These are phyloP conservation scores for Calephelis nemesis DNA, from an alignment of 1,140 invertebrate species.

Conservation along the genomic window DNA sequence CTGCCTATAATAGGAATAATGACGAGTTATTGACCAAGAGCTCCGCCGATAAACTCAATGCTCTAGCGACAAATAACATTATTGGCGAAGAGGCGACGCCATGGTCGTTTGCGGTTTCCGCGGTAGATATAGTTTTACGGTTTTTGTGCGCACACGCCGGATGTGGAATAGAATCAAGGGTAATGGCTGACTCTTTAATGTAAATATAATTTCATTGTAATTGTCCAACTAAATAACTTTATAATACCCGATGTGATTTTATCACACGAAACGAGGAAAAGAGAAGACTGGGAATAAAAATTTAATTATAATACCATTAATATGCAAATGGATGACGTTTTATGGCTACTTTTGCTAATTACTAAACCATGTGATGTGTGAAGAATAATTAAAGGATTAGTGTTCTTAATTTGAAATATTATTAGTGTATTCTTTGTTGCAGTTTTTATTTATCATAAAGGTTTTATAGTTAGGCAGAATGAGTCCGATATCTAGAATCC, in stretches of 20 bases:
- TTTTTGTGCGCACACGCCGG: conserved; percentile 62
- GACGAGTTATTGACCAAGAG: conserved; percentile 3
- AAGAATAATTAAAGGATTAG: too few relatives aligned
- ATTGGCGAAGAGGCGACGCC: conserved; percentile 45
- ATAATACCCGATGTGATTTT: background rate
- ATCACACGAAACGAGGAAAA: too few relatives aligned
- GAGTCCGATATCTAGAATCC: too few relatives aligned
- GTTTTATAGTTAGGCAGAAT: too few relatives aligned
- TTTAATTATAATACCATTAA: too few relatives aligned
- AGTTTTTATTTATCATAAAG: too few relatives aligned
- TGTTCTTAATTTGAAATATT: too few relatives aligned
- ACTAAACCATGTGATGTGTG: too few relatives aligned
- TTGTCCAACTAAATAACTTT: conserved; percentile 44
- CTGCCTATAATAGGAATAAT: conserved; percentile 37
- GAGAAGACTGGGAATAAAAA: too few relatives aligned
- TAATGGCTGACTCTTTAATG: conserved; percentile 46
- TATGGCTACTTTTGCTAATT: too few relatives aligned
- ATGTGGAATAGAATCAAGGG: conserved; percentile 48
- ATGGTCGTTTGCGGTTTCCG: conserved; percentile 61
- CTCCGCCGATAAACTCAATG: conserved; percentile 31
- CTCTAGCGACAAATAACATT: conserved; percentile 48
- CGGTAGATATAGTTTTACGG: conserved; percentile 40
- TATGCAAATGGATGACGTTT: too few relatives aligned
- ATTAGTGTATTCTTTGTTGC: too few relatives aligned
- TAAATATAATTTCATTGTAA: conserved; percentile 63